These are phyloP conservation scores for Bufotes viridis DNA, from an alignment of 2,797 vertebrate species.

Conservation along the genomic window DNA sequence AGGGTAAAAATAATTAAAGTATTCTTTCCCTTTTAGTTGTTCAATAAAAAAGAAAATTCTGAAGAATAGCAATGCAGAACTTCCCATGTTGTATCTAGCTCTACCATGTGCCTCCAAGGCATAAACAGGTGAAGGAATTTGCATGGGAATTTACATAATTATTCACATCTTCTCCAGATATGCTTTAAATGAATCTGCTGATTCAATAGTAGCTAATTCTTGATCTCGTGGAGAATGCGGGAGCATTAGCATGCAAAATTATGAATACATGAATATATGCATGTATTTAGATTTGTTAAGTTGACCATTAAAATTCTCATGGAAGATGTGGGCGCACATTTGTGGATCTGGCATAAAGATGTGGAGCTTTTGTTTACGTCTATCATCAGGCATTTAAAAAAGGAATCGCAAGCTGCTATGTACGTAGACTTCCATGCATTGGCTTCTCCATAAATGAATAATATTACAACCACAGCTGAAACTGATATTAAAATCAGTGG, in stretches of 20 bases:
- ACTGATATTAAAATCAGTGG: neutral
- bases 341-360: neutral
- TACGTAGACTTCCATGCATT: neutral
- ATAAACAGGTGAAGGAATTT: conserved; percentile 41
- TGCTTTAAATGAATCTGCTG: conserved; percentile 47
- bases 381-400: neutral
- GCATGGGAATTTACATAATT: conserved; percentile 40
- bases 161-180: conserved; percentile 45
- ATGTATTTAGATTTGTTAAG: conserved; percentile 4
- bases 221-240: conserved; percentile 19
- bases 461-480: neutral
- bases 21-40: neutral
- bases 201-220: conserved; percentile 42
- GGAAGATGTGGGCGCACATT: neutral
- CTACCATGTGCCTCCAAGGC: conserved; percentile 21
- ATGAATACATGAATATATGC: conserved; percentile 39
- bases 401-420: neutral
- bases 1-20: neutral
- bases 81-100: conserved; percentile 14
- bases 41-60: neutral
- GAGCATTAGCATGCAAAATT: conserved; percentile 41
- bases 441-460: neutral
- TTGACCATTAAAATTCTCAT: conserved; percentile 45
- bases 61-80: neutral
- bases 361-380: neutral